Evolutionary conservation across 2,797 vertebrate genomes (phyloP), one percentile per base, ranked within the genome.

Genomic region (Ctenosaura bakeri): DNA sequence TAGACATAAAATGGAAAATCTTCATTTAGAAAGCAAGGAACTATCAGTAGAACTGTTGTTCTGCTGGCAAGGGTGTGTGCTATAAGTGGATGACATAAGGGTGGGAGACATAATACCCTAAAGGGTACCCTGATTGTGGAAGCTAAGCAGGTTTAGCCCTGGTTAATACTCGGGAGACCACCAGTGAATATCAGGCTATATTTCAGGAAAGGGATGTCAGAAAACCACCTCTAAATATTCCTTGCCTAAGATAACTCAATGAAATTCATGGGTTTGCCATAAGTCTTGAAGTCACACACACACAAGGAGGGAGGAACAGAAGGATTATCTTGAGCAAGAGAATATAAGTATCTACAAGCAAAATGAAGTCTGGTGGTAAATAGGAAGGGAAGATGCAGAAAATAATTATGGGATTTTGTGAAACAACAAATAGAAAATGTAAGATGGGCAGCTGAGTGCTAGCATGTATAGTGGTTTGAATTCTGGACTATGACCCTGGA

Each of bases 341-440:
- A 64, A 52, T 66, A 18, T 46, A 64, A n/a, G 59, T n/a, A 79
- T 79, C 35, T 79, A 20, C 26, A 87, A 79, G 62, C 18, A 66
- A 76, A 76, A 77, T 86, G 54, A 86, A 64, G 20, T 46, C 35
- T 87, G 32, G 46, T 66, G 59, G 46, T 50, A 66, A 66, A 81
- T 56, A 20, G 50, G 54, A 82, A 82, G 9, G 16, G 13, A 54
- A 20, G n/a, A 52, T 18, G n/a, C 32, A 22, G 9, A 59, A 82
- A 82, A 82, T 82, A 82, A 35, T 66, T 24, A 35, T 16, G 32
- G 18, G 18, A 18, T 20, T 59, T 32, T 59, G 80, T 59, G 8
- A 38, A 59, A 1, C 54, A 82, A 56, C 52, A 56, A 56, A 54
- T 32, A 54, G 79, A 22, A 76, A 56, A 81, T 24, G 5, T 32